A percentile compares a stretch with the other conserved stretches of the same genome.
phyloP scores from a whole-genome alignment of 2,797 vertebrate species.

The Orientallactaga sibirica region DNA sequence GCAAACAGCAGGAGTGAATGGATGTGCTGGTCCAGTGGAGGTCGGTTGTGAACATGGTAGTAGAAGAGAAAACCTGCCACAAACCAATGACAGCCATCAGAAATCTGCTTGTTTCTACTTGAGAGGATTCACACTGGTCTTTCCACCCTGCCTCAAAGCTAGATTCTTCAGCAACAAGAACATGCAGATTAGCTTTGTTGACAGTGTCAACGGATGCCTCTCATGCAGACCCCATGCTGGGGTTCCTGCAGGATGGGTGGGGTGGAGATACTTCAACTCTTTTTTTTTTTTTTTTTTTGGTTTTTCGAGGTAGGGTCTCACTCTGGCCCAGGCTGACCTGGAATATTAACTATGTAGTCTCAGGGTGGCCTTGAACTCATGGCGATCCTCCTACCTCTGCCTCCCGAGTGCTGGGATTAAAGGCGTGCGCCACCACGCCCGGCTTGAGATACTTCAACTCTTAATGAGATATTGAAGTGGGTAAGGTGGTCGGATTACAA shows the following conservation, averaged over 20 bases:
- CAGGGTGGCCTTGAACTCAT: no score
- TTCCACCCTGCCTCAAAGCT: neutral
- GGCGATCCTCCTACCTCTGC: no score
- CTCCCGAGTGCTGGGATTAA: no score
- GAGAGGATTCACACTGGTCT: neutral
- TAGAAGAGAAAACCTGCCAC: constrained; percentile 95
- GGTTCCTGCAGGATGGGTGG: neutral
- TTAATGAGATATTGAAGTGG: neutral
- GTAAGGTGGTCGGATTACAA: neutral
- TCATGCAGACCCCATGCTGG: neutral
- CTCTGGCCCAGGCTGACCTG: no score
- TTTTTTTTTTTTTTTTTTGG: no score
- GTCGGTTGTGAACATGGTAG: constrained; percentile 92
- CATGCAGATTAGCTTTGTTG: neutral
- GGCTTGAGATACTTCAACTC: neutral
- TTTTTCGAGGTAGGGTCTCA: no score
- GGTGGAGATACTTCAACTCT: neutral
- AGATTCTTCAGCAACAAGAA: neutral
- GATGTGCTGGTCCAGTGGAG: constrained; percentile 93
- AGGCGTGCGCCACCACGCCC: no score
- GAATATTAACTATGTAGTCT: no score
- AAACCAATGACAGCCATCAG: neutral
- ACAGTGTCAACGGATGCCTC: neutral
- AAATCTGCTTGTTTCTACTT: neutral
- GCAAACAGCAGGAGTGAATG: constrained; percentile 93